Percentiles rank a stretch among this genome's conserved stretches.
phyloP scores from a whole-genome alignment of 2,113 vertebrate species.

The Eupsittula cactorum region DNA sequence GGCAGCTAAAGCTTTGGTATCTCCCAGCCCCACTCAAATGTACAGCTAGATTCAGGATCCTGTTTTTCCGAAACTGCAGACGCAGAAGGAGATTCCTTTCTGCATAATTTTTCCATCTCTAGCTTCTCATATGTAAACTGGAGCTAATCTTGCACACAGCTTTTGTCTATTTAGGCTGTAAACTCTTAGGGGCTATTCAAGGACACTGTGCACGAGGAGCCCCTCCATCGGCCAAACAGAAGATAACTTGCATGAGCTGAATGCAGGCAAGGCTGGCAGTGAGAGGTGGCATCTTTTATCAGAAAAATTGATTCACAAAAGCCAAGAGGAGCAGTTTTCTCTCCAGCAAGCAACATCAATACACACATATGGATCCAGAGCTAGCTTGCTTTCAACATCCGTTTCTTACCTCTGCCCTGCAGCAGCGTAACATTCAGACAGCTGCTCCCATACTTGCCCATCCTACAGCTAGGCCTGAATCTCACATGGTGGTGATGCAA shows the following conservation, averaged over 20 bases:
- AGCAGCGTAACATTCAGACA: neutral
- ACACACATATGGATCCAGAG: neutral
- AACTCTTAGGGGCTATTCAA: neutral
- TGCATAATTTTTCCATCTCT: neutral
- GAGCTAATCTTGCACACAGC: neutral
- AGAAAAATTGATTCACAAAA: slow-evolving; percentile 22
- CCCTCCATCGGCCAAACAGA: neutral
- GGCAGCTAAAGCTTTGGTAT: fast-evolving
- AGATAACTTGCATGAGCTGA: neutral
- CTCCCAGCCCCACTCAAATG: neutral
- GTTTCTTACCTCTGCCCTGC: neutral
- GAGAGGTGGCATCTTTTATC: slow-evolving; percentile 18
- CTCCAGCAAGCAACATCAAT: neutral
- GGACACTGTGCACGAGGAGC: fast-evolving
- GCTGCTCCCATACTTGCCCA: neutral
- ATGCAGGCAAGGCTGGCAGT: neutral
- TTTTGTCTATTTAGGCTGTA: neutral
- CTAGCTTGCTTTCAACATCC: neutral
- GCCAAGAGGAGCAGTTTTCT: neutral
- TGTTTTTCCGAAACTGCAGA: neutral
- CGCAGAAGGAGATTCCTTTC: neutral
- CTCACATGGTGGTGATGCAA: neutral
- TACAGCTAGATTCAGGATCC: neutral
- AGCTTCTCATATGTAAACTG: neutral
- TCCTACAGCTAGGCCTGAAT: neutral